Evolutionary conservation across 2,888 invertebrate species (phyloP), one percentile per base, ranked within the genome.

Genomic region (Pseudolycoriella hygida): DNA sequence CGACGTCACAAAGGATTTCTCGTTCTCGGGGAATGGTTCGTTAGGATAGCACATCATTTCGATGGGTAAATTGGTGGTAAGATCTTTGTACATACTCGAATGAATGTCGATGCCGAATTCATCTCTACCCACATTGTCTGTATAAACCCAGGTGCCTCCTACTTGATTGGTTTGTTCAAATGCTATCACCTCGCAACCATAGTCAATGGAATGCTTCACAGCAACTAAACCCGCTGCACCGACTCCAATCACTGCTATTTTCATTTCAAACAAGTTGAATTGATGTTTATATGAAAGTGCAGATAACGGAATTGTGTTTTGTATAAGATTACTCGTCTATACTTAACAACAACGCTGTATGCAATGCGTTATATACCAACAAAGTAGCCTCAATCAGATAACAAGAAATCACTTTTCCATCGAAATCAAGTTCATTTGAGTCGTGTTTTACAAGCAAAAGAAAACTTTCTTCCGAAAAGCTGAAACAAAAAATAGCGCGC

Each of bases 1-100:
- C 41, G 81, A 80, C 0, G 70, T 70, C 5, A 84, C 61, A 56
- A 80, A 85, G 0, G 83, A 85, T 54, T 71, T 72, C 8, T 77
- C 66, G 50, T 73, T 74, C 46, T 75, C 72, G 0, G 77, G 73
- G 47, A 86, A 76, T 0, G 80, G 78, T 60, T 78, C 84, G 56
- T 83, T 87, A 0, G 83, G 83, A 58, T 77, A 89, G 0, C 80
- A 80, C 89, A 90, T 90, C 8, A 84, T 74, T 67, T 90, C 86
- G 58, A 87, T 88, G 0, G 89, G 89, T 3, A 89, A 69, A 62
- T 89, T 89, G 0, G 88, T 87, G 57, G 88, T 89, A 70, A 79
- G 59, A 53, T 68, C 69, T 52, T 71, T 66, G 55, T 79, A 79
- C 73, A 78, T 76, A 56, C 74, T 74, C 17, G 76, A 72, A 57